Percentiles rank a stretch among this genome's conserved stretches.
phyloP scores from a whole-genome alignment of 2,888 invertebrate genomes.

The Drosophila falleni region DNA sequence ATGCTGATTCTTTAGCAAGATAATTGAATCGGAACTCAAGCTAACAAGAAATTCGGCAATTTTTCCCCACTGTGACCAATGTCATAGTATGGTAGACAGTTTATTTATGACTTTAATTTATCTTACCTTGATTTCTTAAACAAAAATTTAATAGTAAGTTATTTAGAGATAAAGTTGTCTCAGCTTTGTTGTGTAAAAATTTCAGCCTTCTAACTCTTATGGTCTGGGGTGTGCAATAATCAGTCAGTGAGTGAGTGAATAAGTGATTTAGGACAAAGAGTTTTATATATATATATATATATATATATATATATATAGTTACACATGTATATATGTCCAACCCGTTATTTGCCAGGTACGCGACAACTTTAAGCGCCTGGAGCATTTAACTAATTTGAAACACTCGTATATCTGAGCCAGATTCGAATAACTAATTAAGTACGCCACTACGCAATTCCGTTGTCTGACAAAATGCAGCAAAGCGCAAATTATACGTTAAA shows the following conservation, averaged over 20 bases:
- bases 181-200: too few relatives aligned
- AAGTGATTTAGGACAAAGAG: too few relatives aligned
- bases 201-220: too few relatives aligned
- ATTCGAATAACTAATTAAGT: slow-evolving; percentile 70
- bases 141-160: too few relatives aligned
- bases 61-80: neutral
- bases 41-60: neutral
- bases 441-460: slow-evolving; percentile 27
- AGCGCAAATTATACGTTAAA: slow-evolving; percentile 53
- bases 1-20: slow-evolving; percentile 16
- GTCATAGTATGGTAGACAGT: too few relatives aligned
- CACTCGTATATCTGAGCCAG: slow-evolving; percentile 47
- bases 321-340: neutral
- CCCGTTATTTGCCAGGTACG: neutral
- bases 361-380: slow-evolving; percentile 34
- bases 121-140: too few relatives aligned
- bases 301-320: neutral
- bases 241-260: too few relatives aligned
- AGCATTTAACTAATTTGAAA: slow-evolving; percentile 35
- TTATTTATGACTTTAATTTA: too few relatives aligned
- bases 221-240: too few relatives aligned
- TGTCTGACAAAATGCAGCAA: slow-evolving; percentile 27
- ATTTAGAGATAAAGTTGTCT: too few relatives aligned
- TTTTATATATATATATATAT: too few relatives aligned
- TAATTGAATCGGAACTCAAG: slow-evolving; percentile 53